These are phyloP conservation scores for Bombus difficillimus DNA, from an alignment of 1,140 invertebrate species.

Conservation along the genomic window DNA sequence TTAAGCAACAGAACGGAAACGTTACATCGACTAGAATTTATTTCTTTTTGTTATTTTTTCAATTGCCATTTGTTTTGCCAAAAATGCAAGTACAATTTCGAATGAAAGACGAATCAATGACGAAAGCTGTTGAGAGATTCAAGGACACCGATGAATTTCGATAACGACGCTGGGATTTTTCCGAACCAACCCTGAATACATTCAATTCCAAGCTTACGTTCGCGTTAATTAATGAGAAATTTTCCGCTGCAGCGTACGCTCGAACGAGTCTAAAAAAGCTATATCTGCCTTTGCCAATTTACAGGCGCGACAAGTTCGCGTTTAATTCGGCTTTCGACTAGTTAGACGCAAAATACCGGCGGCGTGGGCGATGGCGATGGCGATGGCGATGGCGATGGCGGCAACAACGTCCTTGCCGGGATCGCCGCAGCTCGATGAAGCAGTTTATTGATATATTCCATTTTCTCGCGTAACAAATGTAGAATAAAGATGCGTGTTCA, in stretches of 20 bases:
- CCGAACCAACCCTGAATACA: background rate
- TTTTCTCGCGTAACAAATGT: slow-evolving; percentile 17
- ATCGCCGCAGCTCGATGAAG: slow-evolving; percentile 66
- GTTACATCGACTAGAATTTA: background rate
- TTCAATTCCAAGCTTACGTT: background rate
- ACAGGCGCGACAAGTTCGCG: background rate
- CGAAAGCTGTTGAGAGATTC: background rate
- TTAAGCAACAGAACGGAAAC: background rate
- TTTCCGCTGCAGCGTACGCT: background rate
- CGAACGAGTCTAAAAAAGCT: background rate
- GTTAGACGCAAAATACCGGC: slow-evolving; percentile 61
- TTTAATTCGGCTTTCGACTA: background rate
- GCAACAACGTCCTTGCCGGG: slow-evolving; percentile 39
- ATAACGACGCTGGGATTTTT: background rate
- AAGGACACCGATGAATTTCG: too few species aligned
- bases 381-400: slow-evolving; percentile 1
- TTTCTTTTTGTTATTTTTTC: too few species aligned
- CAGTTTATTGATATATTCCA: slow-evolving; percentile 76
- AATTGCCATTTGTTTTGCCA: background rate
- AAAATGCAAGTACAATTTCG: background rate
- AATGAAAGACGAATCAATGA: background rate
- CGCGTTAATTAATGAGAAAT: slow-evolving; percentile 2
- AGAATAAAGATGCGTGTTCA: background rate
- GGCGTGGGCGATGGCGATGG: slow-evolving; percentile 52
- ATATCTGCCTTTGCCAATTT: background rate